phyloP scores from a whole-genome alignment of 2,888 invertebrate genomes.

The Lasioglossum morio region DNA sequence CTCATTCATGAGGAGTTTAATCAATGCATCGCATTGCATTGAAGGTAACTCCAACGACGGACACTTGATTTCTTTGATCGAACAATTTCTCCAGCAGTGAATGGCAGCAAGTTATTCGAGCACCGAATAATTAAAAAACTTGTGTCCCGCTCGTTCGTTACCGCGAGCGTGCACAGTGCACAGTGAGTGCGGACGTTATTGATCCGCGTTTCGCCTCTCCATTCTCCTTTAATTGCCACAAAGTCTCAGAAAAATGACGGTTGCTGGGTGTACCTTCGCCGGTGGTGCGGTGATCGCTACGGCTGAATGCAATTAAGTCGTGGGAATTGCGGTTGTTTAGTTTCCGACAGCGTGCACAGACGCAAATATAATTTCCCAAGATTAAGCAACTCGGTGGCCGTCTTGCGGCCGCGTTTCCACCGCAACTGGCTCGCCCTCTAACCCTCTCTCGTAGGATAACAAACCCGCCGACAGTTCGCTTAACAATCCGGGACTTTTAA shows the following conservation, averaged over 20 bases:
- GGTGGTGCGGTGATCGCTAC: neutral
- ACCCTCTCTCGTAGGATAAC: slow-evolving; percentile 34
- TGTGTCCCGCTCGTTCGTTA: neutral
- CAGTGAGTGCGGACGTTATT: neutral
- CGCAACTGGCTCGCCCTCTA: neutral
- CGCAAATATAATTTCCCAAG: slow-evolving; percentile 51
- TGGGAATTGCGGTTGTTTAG: slow-evolving; percentile 32
- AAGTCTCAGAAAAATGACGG: slow-evolving; percentile 7
- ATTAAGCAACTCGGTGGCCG: slow-evolving; percentile 32
- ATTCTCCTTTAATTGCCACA: neutral
- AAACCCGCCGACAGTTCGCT: slow-evolving; percentile 41
- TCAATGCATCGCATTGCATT: neutral
- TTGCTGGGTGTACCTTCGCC: neutral
- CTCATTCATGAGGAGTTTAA: too few species aligned
- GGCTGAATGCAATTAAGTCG: slow-evolving; percentile 32
- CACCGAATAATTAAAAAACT: neutral
- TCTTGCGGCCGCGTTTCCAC: slow-evolving; percentile 17
- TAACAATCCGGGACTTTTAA: slow-evolving; percentile 59
- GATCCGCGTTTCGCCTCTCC: neutral
- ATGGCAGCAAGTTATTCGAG: neutral
- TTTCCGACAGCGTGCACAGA: slow-evolving; percentile 28
- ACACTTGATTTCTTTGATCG: neutral
- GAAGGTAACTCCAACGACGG: neutral
- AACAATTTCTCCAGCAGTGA: neutral
- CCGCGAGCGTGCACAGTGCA: neutral